These are phyloP conservation scores for Epicampocera succincta DNA, from an alignment of 2,888 invertebrate genomes.

Conservation along the genomic window DNA sequence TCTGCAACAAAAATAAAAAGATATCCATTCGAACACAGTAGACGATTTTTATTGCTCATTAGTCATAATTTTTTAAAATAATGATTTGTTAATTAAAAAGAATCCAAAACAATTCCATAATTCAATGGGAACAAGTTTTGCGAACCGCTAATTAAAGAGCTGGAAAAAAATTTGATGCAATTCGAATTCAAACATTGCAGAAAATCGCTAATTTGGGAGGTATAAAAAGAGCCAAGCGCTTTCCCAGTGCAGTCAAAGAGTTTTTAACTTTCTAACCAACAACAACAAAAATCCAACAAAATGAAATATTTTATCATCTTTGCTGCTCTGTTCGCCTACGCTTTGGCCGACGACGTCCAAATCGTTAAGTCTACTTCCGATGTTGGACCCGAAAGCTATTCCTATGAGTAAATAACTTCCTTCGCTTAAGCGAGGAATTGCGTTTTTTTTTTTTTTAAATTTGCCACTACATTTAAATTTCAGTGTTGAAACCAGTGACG, in stretches of 20 bases:
- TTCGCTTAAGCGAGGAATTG: background rate
- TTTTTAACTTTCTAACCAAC: slow-evolving; percentile 26
- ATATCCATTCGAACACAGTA: background rate
- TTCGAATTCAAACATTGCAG: background rate
- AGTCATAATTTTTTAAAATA: background rate
- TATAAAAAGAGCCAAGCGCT: slow-evolving; percentile 19
- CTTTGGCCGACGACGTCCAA: slow-evolving; percentile 73
- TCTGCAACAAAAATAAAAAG: background rate
- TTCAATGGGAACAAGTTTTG: slow-evolving; percentile 38
- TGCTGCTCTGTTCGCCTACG: slow-evolving; percentile 72
- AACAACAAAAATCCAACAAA: slow-evolving; percentile 33
- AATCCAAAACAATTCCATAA: slow-evolving; percentile 25
- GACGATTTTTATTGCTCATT: background rate
- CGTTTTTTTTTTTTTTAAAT: background rate
- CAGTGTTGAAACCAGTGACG: slow-evolving; percentile 77
- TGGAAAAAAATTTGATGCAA: no score
- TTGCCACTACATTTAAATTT: slow-evolving; percentile 18
- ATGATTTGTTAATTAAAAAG: slow-evolving; percentile 13
- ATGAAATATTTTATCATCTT: slow-evolving; percentile 75
- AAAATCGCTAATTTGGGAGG: background rate
- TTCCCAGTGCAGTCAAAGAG: slow-evolving; percentile 32
- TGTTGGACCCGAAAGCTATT: slow-evolving; percentile 84
- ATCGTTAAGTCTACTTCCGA: slow-evolving; percentile 81
- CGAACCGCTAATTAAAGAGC: slow-evolving; percentile 21
- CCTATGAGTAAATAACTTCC: slow-evolving; percentile 66